Evolutionary conservation across 92 coral and sea anemone species (phyloP).

Genomic region (Umimayanthus chanpuru): DNA sequence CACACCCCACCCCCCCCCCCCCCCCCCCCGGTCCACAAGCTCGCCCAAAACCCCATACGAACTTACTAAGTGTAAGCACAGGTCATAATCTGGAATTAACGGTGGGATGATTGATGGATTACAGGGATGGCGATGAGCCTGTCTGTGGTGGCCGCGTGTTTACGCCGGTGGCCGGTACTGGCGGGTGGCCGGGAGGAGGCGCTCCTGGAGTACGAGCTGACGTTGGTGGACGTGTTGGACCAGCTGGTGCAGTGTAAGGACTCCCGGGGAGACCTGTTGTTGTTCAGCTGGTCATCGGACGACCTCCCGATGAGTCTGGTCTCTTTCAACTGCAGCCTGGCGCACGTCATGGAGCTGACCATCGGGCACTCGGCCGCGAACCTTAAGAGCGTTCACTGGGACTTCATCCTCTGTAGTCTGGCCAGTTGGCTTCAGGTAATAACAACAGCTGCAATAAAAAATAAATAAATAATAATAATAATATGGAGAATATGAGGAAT

Average conservation of each 20-base stretch:
- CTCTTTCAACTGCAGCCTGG: constrained; percentile 69
- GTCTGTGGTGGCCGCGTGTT: constrained; percentile 55
- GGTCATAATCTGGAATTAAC: too few relatives aligned
- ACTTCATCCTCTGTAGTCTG: constrained; percentile 84
- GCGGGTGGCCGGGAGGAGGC: constrained; percentile 70
- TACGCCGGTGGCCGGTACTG: constrained; percentile 78
- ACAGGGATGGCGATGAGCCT: constrained; percentile 63
- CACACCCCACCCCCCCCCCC: too few relatives aligned
- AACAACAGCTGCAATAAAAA: too few relatives aligned
- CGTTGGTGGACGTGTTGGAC: constrained; percentile 73
- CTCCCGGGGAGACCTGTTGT: constrained; percentile 58
- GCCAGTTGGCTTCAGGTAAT: constrained; percentile 95
- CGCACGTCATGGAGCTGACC: constrained; percentile 66
- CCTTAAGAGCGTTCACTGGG: constrained; percentile 78
- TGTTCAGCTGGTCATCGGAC: constrained; percentile 59
- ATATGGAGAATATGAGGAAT: too few relatives aligned
- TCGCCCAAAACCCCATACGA: too few relatives aligned
- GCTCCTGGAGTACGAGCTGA: constrained; percentile 75
- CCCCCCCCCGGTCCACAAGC: too few relatives aligned
- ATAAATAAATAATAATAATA: too few relatives aligned
- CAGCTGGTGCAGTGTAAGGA: constrained; percentile 70
- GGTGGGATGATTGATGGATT: too few relatives aligned
- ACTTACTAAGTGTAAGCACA: too few relatives aligned
- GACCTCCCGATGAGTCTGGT: constrained; percentile 51
- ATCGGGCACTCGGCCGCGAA: constrained; percentile 51